A percentile compares a stretch with the other conserved stretches of the same genome.
Conservation (phyloP, 2,797 vertebrate genomes). For the Micropoecilia bifurca region DNA sequence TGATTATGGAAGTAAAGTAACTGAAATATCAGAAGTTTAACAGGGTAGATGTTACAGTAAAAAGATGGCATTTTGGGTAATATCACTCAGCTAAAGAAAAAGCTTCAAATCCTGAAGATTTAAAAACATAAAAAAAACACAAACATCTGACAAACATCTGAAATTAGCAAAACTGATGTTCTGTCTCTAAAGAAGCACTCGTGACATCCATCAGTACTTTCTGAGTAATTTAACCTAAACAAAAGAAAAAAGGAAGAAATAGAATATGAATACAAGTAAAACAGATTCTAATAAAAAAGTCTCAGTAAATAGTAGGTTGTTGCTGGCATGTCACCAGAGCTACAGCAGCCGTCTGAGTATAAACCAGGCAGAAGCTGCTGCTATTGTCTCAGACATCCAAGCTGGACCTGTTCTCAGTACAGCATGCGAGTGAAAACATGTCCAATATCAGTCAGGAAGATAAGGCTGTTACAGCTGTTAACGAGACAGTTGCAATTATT, state of each 20-base stretch:
- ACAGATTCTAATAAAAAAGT: not conserved
- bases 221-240: not conserved
- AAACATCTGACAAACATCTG: not conserved
- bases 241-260: too few relatives aligned
- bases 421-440: not conserved
- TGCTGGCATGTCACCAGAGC: not conserved
- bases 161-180: not conserved
- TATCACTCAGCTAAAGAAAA: not conserved
- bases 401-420: not conserved
- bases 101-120: not conserved
- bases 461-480: not conserved
- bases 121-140: not conserved
- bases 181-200: not conserved
- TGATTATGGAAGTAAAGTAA: not conserved
- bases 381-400: not conserved
- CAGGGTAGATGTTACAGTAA: not conserved
- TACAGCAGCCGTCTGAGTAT: not conserved
- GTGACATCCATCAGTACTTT: not conserved
- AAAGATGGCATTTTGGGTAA: not conserved
- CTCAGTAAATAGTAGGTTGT: not conserved
- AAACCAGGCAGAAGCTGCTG: not conserved
- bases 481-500: not conserved
- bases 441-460: not conserved
- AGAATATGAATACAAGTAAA: not conserved
- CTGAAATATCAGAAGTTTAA: not conserved